Base-by-base conservation (phyloP, 2,797 vertebrate species). In the Lates japonicus region DNA sequence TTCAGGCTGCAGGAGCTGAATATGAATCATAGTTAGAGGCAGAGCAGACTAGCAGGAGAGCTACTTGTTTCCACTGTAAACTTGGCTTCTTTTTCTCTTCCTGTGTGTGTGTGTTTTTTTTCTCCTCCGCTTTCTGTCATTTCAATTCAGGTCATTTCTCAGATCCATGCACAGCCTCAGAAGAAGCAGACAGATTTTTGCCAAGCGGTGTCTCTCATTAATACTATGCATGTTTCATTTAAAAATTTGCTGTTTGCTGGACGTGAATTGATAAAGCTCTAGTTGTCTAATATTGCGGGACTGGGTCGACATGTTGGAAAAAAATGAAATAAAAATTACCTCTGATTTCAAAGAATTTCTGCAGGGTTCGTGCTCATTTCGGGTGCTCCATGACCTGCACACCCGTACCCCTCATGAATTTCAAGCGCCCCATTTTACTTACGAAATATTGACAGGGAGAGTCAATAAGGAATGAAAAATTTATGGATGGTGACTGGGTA, bases 401-500 rank as follows among this genome's bases (percentile, higher is more conserved):
- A 48, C 31, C 14, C 8, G 3, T 33, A 60, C 41, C 77, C 74
- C 85, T 84, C 80, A 83, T 87, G 76, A 85, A 87, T 91, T 88
- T 86, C 84, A 86, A 89, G 33, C 19, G 31, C 14, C 58, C n/a
- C 51, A 29, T 29, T 88, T 86, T 79, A 70, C 8, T 6, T 74
- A 73, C 84, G 85, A 84, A 80, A 75, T 87, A 89, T 88, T 80
- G 86, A 82, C 83, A 78, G 57, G 37, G 12, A 29, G 44, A 67
- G 74, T 91, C 90, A 52, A 90, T 89, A 80, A 14, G n/a, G 80
- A 60, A 74, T 89, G 49, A 87, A 82, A 89, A 54, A 87, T 84
- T 16, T 68, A 87, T 86, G 81, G 62, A 72, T 57, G 35, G 80
- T 70, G 76, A 73, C 58, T 65, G 67, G 17, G 37, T 71, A 17